phyloP scores from a whole-genome alignment of 2,797 vertebrate genomes.

The Peromyscus melanophrys region DNA sequence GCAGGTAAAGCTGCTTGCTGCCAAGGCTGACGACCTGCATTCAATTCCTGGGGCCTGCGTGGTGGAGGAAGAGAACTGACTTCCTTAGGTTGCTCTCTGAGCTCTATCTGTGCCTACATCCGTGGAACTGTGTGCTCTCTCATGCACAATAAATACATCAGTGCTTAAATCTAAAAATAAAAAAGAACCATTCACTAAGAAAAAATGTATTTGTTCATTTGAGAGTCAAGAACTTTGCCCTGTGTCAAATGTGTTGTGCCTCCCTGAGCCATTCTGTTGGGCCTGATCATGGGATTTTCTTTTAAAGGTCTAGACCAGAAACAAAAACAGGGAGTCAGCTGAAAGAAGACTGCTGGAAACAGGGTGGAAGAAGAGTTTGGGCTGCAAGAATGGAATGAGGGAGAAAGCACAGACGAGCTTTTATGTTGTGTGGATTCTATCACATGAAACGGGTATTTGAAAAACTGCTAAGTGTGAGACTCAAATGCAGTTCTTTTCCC shows the following conservation, averaged over 20 bases:
- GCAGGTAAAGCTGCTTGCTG: background rate
- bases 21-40: background rate
- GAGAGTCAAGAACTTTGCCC: background rate
- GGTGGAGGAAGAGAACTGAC: background rate
- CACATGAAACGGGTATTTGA: background rate
- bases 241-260: conserved; percentile 7
- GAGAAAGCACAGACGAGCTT: background rate
- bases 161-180: background rate
- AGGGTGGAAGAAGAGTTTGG: background rate
- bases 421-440: background rate
- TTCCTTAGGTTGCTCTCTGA: background rate
- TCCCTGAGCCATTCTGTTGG: background rate
- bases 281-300: background rate
- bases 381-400: background rate
- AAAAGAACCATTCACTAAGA: background rate
- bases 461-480: background rate
- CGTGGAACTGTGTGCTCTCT: background rate
- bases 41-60: background rate
- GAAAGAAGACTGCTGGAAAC: conserved; percentile 13
- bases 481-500: background rate
- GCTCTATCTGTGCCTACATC: background rate
- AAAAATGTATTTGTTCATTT: conserved; percentile 11
- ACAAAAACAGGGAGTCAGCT: conserved; percentile 29
- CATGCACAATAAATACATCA: background rate
- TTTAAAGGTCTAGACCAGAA: conserved; percentile 9